Conservation (phyloP, 2,888 invertebrate species). For the Atrina japonica region DNA sequence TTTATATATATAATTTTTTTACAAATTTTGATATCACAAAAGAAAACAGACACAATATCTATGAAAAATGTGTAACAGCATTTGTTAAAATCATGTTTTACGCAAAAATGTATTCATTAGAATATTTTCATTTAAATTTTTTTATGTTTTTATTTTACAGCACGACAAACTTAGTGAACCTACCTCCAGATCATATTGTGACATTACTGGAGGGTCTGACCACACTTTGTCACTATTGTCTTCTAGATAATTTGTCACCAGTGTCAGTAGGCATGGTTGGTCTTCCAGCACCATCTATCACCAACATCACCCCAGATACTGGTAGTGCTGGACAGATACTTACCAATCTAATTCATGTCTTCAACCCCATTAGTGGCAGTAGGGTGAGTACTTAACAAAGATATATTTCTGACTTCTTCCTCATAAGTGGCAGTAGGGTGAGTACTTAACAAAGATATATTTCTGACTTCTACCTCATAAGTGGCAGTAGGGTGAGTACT, state of each 20-base stretch:
- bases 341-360: constrained; percentile 90
- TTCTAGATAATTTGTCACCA: constrained; percentile 83
- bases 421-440: too few species aligned
- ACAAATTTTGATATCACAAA: too few species aligned
- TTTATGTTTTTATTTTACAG: constrained; percentile 1
- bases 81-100: too few species aligned
- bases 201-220: constrained; percentile 90
- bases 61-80: too few species aligned
- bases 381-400: constrained; percentile 74
- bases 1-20: background rate
- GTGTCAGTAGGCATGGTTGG: constrained; percentile 78
- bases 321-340: constrained; percentile 86
- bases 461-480: too few species aligned
- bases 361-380: constrained; percentile 84
- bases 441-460: too few species aligned
- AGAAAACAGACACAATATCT: too few species aligned
- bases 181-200: constrained; percentile 89
- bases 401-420: too few species aligned
- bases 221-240: constrained; percentile 89
- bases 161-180: constrained; percentile 18
- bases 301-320: constrained; percentile 79
- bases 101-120: background rate
- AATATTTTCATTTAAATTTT: background rate
- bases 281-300: constrained; percentile 75
- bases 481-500: too few species aligned